Evolutionary conservation across 2,888 invertebrate genomes (phyloP).

Genomic region (Taphrorychus bicolor): DNA sequence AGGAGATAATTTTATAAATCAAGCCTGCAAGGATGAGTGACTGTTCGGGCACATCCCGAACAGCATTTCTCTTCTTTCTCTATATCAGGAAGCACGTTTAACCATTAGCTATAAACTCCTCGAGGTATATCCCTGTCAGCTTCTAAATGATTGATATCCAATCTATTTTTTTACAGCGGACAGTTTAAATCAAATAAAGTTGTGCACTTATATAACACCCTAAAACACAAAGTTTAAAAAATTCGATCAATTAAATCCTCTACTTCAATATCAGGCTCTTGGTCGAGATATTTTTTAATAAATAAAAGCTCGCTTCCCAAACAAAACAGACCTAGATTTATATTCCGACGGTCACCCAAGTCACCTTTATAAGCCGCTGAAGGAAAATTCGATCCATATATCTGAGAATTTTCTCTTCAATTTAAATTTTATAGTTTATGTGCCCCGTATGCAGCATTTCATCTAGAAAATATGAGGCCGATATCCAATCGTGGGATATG

Average conservation of each 20-base stretch:
- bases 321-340: neutral
- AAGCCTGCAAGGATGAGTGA: neutral
- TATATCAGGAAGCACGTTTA: neutral
- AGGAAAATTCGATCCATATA: neutral
- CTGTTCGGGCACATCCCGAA: neutral
- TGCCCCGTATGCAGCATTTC: neutral
- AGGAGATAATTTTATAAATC: neutral
- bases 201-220: neutral
- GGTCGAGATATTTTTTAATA: neutral
- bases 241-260: no score
- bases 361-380: neutral
- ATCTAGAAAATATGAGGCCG: neutral
- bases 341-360: neutral
- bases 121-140: neutral
- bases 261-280: neutral
- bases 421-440: constrained; percentile 7
- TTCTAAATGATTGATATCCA: neutral
- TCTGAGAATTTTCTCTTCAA: constrained; percentile 1
- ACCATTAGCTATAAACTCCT: neutral
- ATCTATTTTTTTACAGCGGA: neutral
- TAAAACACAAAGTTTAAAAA: no score
- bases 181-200: neutral
- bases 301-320: neutral
- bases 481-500: no score
- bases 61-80: neutral